Conservation (phyloP, 2,797 vertebrate genomes). For the Rhyacichthys aspro region DNA sequence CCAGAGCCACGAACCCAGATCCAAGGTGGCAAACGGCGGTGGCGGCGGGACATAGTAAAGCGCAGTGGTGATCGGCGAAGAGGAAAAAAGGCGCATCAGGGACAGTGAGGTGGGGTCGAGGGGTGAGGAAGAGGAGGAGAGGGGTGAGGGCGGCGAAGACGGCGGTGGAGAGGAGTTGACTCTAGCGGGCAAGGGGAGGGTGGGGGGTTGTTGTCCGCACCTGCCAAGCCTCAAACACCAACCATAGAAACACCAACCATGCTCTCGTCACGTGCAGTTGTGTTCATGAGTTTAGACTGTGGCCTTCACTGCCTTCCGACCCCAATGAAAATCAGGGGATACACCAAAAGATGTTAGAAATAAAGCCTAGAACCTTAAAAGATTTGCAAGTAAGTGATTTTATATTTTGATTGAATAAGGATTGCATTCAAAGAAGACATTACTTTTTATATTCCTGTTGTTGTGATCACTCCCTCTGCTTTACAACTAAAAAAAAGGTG, state of each 20-base stretch:
- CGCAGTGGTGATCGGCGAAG: constrained; percentile 76
- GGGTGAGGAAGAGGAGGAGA: constrained; percentile 22
- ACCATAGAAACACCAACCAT: constrained; percentile 44
- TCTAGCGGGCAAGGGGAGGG: constrained; percentile 51
- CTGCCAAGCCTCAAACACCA: constrained; percentile 64
- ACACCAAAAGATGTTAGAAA: too few relatives aligned
- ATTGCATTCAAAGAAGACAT: too few relatives aligned
- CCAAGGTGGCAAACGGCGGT: constrained; percentile 72
- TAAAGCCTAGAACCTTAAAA: background rate
- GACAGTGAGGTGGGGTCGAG: constrained; percentile 33
- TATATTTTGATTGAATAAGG: too few relatives aligned
- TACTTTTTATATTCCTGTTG: too few relatives aligned
- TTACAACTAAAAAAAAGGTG: too few relatives aligned
- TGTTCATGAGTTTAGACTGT: background rate
- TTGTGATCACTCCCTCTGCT: too few relatives aligned
- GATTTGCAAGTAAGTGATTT: too few relatives aligned
- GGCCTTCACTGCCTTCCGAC: background rate
- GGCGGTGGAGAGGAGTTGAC: constrained; percentile 69
- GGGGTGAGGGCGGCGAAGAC: constrained; percentile 69
- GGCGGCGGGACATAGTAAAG: constrained; percentile 68
- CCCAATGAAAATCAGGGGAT: too few relatives aligned
- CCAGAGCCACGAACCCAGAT: constrained; percentile 69
- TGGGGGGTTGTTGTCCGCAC: constrained; percentile 47
- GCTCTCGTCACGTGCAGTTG: constrained; percentile 3
- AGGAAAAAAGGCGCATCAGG: constrained; percentile 60